Base-by-base conservation (phyloP, 2,888 invertebrate species). In the Rosalia funebris region DNA sequence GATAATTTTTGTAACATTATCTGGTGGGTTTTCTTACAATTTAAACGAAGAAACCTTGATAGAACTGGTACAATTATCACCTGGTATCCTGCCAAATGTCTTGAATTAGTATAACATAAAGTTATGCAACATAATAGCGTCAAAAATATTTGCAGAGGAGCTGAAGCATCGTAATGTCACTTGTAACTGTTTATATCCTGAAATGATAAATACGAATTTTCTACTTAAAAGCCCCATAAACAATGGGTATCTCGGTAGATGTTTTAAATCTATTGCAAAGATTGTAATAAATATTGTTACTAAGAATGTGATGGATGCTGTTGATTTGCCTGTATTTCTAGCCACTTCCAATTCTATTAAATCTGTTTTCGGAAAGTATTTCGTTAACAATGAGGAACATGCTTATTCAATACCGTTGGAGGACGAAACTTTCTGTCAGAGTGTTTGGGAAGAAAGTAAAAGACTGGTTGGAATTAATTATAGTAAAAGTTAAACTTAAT, bases 91-190 rank as follows among this genome's bases (percentile, higher is more conserved):
- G n/a, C 63, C 68, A 1, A 61, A 59, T 1, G 60, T 63, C n/a
- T 14, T 65, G 10, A 70, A 66, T 25, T 73, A 73, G 44, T 71
- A 73, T 46, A 71, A 73, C 44, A 65, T 71, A 1, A 73, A 73
- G 44, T 46, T 71, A 32, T 73, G 69, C 45, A 71, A 71, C 42
- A 73, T 73, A 71, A 70, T 73, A 15, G 36, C 66, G 17, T 57
- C 70, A 0, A 67, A 66, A 39, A 65, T 61, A 34, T 68, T 71
- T 52, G 61, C 71, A 4, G 41, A 61, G 25, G 64, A 63, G 45
- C 34, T 70, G 15, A 39, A 47, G 31, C 14, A 57, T 15, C 59
- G 15, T 31, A 56, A 63, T 10, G 36, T 73, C 5, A 66, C 66
- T 9, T 68, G 58, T 16, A 73, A 73, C 15, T 64, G 68, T 55